These are phyloP conservation scores for Deladenus siricidicola DNA, from an alignment of 2,888 invertebrate genomes.

Conservation along the genomic window DNA sequence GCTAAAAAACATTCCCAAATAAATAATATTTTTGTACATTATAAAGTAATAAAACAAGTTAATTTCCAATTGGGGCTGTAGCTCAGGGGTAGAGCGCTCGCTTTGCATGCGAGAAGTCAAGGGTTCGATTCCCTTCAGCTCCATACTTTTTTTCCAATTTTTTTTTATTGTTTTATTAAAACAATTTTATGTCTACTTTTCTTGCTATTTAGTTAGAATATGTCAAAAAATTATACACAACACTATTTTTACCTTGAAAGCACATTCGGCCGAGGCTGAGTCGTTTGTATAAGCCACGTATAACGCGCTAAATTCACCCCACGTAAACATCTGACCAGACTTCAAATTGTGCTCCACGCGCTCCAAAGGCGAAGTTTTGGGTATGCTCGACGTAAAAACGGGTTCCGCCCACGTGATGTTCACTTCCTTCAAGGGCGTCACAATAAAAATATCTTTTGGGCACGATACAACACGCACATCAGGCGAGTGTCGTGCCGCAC, in stretches of 20 bases:
- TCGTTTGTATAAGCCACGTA: conserved; percentile 52
- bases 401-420: conserved; percentile 51
- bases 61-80: no score
- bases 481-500: background rate
- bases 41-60: no score
- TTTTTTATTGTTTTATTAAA: no score
- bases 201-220: background rate
- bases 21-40: no score
- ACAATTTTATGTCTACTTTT: background rate
- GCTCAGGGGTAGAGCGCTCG: conserved; percentile 52
- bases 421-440: conserved; percentile 62
- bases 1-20: background rate
- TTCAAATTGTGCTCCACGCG: conserved; percentile 49
- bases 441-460: conserved; percentile 78
- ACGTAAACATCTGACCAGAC: conserved; percentile 50
- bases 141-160: no score
- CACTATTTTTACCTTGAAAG: conserved; percentile 41
- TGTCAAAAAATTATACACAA: background rate
- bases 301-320: conserved; percentile 49
- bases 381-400: conserved; percentile 33
- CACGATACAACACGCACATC: conserved; percentile 15
- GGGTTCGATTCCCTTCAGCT: conserved; percentile 50
- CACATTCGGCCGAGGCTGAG: conserved; percentile 43
- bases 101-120: conserved; percentile 51
- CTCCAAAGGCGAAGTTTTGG: conserved; percentile 18